Percentiles rank a stretch among this genome's conserved stretches.
phyloP scores from a whole-genome alignment of 2,888 invertebrate species.

The Osedax frankpressi region DNA sequence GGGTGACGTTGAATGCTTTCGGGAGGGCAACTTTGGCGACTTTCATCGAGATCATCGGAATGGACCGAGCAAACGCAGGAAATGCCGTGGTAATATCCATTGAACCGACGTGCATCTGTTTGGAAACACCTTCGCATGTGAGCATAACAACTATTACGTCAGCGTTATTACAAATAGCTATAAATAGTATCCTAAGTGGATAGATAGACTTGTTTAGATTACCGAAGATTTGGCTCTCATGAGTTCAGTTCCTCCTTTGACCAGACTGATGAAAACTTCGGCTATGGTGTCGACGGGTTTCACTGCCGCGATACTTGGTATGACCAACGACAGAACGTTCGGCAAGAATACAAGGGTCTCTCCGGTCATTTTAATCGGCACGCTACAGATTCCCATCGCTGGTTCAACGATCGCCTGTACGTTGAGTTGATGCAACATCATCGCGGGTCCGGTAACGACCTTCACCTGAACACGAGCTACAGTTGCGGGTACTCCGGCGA shows the following conservation, averaged over 20 bases:
- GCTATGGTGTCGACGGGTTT: neutral
- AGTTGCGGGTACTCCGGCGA: neutral
- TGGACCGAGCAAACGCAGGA: neutral
- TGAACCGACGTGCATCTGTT: neutral
- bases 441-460: neutral
- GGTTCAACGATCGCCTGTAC: neutral
- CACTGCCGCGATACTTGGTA: neutral
- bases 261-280: neutral
- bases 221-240: neutral
- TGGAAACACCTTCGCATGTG: too few species aligned
- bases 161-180: too few species aligned
- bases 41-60: neutral
- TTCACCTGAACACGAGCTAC: neutral
- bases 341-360: neutral
- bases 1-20: neutral
- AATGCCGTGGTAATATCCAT: conserved; percentile 3
- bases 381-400: neutral
- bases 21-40: neutral
- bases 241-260: too few species aligned
- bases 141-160: too few species aligned
- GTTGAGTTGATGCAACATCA: conserved; percentile 3
- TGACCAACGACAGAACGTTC: neutral
- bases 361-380: neutral
- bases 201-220: neutral
- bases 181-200: too few species aligned